Conservation (phyloP, 2,113 vertebrate species). For the Pterocles gutturalis region DNA sequence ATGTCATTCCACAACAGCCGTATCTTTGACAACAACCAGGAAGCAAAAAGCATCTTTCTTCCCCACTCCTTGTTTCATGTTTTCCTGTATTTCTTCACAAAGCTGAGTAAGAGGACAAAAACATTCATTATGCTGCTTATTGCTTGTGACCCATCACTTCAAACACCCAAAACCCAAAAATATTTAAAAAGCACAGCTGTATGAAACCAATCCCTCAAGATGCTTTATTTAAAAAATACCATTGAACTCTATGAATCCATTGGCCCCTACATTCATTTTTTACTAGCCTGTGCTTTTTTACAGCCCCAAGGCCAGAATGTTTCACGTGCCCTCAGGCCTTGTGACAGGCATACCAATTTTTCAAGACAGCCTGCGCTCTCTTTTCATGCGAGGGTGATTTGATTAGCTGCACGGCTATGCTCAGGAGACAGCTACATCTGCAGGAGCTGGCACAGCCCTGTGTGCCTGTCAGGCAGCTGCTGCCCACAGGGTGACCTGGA, state of each 20-base stretch:
- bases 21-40: neutral
- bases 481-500: neutral
- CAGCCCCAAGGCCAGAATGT: neutral
- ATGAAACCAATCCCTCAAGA: neutral
- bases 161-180: neutral
- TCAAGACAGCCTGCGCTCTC: neutral
- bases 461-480: neutral
- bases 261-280: neutral
- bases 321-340: neutral
- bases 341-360: neutral
- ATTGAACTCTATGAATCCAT: neutral
- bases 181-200: neutral
- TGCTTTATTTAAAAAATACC: neutral
- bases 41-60: neutral
- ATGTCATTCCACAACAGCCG: neutral
- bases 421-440: slow-evolving; percentile 13
- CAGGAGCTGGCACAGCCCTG: neutral
- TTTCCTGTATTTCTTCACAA: neutral
- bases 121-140: neutral
- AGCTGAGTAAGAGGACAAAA: neutral
- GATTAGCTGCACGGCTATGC: neutral
- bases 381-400: neutral
- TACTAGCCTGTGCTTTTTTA: neutral
- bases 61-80: neutral
- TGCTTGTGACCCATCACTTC: neutral